Evolutionary conservation across 2,113 vertebrate genomes (phyloP), one percentile per base, ranked within the genome.

Genomic region (Casuarius casuarius): DNA sequence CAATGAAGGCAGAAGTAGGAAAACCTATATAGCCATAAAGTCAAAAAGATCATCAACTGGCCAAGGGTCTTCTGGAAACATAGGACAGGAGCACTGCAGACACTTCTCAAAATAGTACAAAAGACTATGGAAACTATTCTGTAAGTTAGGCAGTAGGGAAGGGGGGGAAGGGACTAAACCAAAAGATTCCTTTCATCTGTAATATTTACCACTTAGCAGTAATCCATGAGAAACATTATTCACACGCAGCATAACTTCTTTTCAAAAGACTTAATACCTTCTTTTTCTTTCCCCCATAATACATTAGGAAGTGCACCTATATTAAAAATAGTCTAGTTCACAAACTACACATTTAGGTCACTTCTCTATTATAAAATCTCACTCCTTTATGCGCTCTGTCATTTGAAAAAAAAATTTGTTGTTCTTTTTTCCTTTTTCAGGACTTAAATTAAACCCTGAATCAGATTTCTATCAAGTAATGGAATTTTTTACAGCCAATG

Each of bases 371-470:
- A 62, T 12, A 85, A 87, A 85, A 93, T 16, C 9, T 68, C 33
- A 28, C 26, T 96, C 90, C 92, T 93, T 96, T 90, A 84, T 84
- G 79, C 2, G 75, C 76, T 96, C 49, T 85, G 26, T 65, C 56
- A 68, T 10, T 22, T 46, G 9, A 83, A 83, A 70, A 56, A 59
- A 66, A 80, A 23, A n/a, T 9, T 48, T 54, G 2, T 59, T 29
- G 75, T 46, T 76, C 8, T 76, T 87, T 46, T 25, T 79, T 46
- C 66, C 10, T 76, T 89, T 81, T 71, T 66, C 40, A 84, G 49
- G 63, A 92, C 89, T 83, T 40, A 89, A 89, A 35, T 74, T 52
- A 48, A 72, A 79, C 77, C 38, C n/a, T 59, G 18, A 83, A 93
- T 31, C 23, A 59, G 59, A 80, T 59, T 89, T 77, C 54, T 71